Evolutionary conservation across 2,797 vertebrate genomes (phyloP), one percentile per base, ranked within the genome.

Genomic region (Lindbergichthys nudifrons): DNA sequence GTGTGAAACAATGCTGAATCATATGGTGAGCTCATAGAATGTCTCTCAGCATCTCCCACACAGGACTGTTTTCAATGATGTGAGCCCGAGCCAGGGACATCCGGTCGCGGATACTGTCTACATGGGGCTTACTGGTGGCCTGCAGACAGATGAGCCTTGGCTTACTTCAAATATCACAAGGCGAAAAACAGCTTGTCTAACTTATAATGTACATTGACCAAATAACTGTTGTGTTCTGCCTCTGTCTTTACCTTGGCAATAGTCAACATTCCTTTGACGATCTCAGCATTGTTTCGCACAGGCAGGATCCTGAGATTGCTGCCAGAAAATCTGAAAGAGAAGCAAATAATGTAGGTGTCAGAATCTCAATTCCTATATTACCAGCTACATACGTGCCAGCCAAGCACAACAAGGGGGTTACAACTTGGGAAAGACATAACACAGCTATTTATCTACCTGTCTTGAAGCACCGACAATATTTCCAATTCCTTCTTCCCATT

Each of bases 251-350:
- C 98, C 95, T 97, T 98, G 51, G 96, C 96, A 75, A 99, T 93
- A 12, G 94, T 96, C 68, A 97, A 84, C 95, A 99, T 98, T 71
- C 96, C 95, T 87, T 95, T 96, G 59, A 96, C 84, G 10, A 94
- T 87, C 74, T 98, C 96, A 46, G 81, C 80, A 80, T 85, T 85
- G 87, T 95, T 97, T 80, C 96, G 95, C 65, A 95, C 95, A 62
- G 97, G 97, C 63, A 99, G 89, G 78, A 98, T 85, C 87, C 92
- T 95, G 79, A 99, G 95, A 68, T 94, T 97, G 82, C 93, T 95
- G 80, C 95, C 95, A 80, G 98, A 91, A 88, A 98, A 98, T 83
- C 98, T 99, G 89, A 62, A 79, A 73, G 6, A 57, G 0, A 82
- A 41, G 64, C 0, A 48, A 26, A 54, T 42, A 7, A 75, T 8